Conservation (phyloP, 2,797 vertebrate species). For the Microchirus variegatus region DNA sequence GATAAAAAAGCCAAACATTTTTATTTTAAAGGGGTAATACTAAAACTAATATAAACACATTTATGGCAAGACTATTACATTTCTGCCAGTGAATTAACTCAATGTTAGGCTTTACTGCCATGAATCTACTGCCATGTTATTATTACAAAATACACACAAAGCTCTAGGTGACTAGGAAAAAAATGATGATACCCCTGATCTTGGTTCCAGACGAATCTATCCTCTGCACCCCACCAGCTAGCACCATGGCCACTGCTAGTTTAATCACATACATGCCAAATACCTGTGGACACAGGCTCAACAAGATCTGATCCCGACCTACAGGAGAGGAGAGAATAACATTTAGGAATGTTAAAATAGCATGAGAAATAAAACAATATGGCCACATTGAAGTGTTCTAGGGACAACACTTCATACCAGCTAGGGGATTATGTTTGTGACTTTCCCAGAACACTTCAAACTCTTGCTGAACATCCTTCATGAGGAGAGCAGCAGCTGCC, state of each 20-base stretch:
- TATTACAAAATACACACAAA: too few relatives aligned
- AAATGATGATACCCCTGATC: constrained; percentile 90
- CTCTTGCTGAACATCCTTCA: constrained; percentile 90
- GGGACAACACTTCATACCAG: constrained; percentile 75
- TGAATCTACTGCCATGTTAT: too few relatives aligned
- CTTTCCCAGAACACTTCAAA: constrained; percentile 91
- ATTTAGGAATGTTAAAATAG: not conserved
- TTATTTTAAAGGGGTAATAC: too few relatives aligned
- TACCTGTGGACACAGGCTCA: constrained; percentile 94
- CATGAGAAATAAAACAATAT: not conserved
- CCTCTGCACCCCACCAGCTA: constrained; percentile 96
- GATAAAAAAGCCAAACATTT: too few relatives aligned
- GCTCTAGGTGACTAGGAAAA: too few relatives aligned
- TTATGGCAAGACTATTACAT: too few relatives aligned
- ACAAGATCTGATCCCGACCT: constrained; percentile 95
- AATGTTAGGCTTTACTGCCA: too few relatives aligned
- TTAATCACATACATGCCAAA: constrained; percentile 97
- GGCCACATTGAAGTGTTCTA: too few relatives aligned
- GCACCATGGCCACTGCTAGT: constrained; percentile 93
- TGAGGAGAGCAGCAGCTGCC: constrained; percentile 77
- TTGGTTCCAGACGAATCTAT: constrained; percentile 89
- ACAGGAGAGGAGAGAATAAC: not conserved
- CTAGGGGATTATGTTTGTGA: constrained; percentile 84
- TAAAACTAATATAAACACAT: too few relatives aligned
- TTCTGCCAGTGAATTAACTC: not conserved